Evolutionary conservation across 2,888 invertebrate genomes (phyloP).

Genomic region (Priocnemis perturbator): DNA sequence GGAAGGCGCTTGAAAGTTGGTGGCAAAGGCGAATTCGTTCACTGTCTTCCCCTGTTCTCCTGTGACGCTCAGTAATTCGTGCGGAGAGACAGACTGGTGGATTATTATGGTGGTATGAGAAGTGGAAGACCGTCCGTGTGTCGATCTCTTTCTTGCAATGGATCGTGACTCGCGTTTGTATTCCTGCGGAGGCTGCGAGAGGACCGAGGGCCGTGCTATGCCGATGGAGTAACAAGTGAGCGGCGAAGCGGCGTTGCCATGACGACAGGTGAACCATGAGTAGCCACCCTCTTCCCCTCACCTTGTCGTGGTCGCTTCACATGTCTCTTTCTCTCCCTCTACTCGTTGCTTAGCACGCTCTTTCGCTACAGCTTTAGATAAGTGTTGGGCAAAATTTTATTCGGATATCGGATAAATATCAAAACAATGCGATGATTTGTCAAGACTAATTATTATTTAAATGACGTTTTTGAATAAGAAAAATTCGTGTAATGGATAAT

Average conservation of each 20-base stretch:
- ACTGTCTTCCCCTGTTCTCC: constrained; percentile 25
- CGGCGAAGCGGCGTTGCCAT: constrained; percentile 74
- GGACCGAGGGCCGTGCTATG: constrained; percentile 64
- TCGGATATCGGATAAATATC: too few species aligned
- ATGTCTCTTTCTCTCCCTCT: constrained; percentile 23
- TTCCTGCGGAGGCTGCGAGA: constrained; percentile 69
- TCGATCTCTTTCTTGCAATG: constrained; percentile 55
- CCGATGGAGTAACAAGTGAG: constrained; percentile 75
- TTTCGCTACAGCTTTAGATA: constrained; percentile 37
- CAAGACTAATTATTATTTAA: too few species aligned
- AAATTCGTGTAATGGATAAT: too few species aligned
- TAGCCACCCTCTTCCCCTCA: constrained; percentile 42
- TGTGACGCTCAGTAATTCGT: constrained; percentile 18
- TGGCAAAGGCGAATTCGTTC: not conserved
- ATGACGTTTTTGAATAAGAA: too few species aligned
- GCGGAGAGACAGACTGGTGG: constrained; percentile 14
- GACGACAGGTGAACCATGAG: constrained; percentile 74
- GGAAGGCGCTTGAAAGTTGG: constrained; percentile 11
- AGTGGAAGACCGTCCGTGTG: constrained; percentile 43
- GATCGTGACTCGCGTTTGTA: constrained; percentile 63
- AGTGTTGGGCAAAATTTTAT: too few species aligned
- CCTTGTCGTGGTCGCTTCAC: constrained; percentile 4
- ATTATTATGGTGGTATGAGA: constrained; percentile 34
- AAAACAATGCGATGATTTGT: too few species aligned
- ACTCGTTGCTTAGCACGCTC: not conserved